A percentile compares a stretch with the other conserved stretches of the same genome.
These are phyloP conservation scores for Eulemur albifrons DNA, from an alignment of 2,797 vertebrate genomes.

Conservation along the genomic window DNA sequence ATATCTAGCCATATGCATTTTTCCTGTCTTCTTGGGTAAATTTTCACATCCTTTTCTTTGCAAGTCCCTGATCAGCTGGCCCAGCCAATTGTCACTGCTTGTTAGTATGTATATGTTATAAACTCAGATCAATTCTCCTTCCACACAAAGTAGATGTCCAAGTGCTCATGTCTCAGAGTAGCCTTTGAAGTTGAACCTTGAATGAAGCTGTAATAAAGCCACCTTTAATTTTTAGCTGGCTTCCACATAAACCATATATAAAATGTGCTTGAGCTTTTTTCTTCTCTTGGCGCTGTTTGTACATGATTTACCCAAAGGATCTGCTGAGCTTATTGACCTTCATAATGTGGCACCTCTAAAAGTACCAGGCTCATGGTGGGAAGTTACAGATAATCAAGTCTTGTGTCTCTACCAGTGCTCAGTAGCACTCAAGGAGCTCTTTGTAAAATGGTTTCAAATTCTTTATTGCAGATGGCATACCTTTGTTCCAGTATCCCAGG, in stretches of 20 bases:
- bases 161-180: background rate
- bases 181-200: background rate
- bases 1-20: background rate
- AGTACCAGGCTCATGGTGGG: background rate
- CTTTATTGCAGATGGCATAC: background rate
- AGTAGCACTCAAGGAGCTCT: background rate
- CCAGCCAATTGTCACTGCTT: background rate
- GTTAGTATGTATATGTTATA: background rate
- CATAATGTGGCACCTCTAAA: background rate
- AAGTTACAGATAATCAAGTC: background rate
- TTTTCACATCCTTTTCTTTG: background rate
- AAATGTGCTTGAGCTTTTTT: background rate
- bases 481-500: background rate
- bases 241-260: background rate
- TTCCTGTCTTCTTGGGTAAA: background rate
- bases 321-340: background rate
- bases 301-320: background rate
- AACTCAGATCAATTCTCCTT: background rate
- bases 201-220: background rate
- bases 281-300: background rate
- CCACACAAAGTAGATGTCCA: background rate
- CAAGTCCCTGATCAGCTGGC: background rate
- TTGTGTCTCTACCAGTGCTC: background rate
- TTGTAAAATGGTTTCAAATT: background rate
- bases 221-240: background rate